Percentiles rank a stretch among this genome's conserved stretches.
Evolutionary conservation across 2,888 invertebrate species (phyloP).

Genomic region (Andrena hattorfiana): DNA sequence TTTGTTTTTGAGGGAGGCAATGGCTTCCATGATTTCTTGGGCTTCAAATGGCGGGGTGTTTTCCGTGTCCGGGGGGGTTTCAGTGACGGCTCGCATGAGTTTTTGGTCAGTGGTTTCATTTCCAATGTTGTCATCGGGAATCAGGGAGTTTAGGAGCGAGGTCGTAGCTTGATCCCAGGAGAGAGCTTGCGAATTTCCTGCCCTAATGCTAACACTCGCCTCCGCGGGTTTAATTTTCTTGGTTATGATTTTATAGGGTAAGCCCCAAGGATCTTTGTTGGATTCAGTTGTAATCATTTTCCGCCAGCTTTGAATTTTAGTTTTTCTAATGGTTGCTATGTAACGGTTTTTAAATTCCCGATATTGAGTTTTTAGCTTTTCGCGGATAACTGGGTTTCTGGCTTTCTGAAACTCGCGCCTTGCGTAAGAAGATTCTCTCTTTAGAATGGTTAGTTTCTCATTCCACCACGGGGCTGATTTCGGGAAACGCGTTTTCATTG

Average conservation of each 20-base stretch:
- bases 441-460: not conserved
- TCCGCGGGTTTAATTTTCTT: not conserved
- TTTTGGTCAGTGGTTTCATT: not conserved
- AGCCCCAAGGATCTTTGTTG: not conserved
- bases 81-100: not conserved
- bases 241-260: not conserved
- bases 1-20: too few species aligned
- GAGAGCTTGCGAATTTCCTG: not conserved
- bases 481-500: not conserved
- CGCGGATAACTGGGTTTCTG: not conserved
- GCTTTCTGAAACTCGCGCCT: not conserved
- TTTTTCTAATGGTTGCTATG: not conserved
- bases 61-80: not conserved
- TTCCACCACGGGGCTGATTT: slow-evolving; percentile 28
- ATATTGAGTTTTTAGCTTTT: not conserved
- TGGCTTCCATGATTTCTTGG: too few species aligned
- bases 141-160: not conserved
- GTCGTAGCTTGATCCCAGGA: not conserved
- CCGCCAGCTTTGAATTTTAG: not conserved
- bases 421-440: not conserved
- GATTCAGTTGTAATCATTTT: not conserved
- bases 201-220: not conserved
- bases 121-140: not conserved
- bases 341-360: not conserved
- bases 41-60: too few species aligned